phyloP scores from a whole-genome alignment of 2,888 invertebrate genomes.

The Ennomos fuscantarius region DNA sequence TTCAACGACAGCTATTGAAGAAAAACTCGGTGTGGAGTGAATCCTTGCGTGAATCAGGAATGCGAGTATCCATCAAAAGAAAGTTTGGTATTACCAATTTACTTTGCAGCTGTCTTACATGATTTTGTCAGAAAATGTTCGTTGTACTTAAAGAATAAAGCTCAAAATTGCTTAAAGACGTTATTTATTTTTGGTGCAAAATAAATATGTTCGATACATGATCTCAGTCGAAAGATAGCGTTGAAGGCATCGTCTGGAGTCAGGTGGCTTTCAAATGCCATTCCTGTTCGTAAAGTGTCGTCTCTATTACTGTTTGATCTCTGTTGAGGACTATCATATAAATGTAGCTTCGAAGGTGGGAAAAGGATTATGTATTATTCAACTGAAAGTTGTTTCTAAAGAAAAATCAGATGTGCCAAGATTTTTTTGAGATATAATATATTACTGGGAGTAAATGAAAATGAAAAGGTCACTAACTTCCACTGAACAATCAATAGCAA shows the following conservation, averaged over 20 bases:
- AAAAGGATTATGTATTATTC: not conserved
- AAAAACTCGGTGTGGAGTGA: constrained; percentile 61
- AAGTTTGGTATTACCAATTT: constrained; percentile 51
- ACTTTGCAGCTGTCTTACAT: constrained; percentile 35
- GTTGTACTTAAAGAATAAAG: constrained; percentile 47
- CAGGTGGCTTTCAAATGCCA: constrained; percentile 48
- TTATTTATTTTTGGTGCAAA: constrained; percentile 35
- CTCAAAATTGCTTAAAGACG: constrained; percentile 41
- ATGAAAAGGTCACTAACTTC: too few relatives aligned
- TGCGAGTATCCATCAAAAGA: constrained; percentile 59
- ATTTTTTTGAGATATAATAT: too few relatives aligned
- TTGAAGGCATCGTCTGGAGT: constrained; percentile 39
- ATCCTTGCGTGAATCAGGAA: constrained; percentile 64
- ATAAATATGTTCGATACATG: constrained; percentile 51
- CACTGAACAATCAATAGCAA: too few relatives aligned
- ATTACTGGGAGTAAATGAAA: too few relatives aligned
- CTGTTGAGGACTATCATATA: not conserved
- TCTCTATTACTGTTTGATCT: constrained; percentile 45
- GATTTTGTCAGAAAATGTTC: constrained; percentile 29
- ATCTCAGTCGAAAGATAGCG: constrained; percentile 58
- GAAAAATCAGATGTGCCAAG: too few relatives aligned
- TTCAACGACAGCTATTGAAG: constrained; percentile 63
- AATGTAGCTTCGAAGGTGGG: not conserved
- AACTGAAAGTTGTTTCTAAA: not conserved
- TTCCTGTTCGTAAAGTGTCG: constrained; percentile 45